These are phyloP conservation scores for Adelosebastes latens DNA, from an alignment of 2,797 vertebrate species.

Conservation along the genomic window DNA sequence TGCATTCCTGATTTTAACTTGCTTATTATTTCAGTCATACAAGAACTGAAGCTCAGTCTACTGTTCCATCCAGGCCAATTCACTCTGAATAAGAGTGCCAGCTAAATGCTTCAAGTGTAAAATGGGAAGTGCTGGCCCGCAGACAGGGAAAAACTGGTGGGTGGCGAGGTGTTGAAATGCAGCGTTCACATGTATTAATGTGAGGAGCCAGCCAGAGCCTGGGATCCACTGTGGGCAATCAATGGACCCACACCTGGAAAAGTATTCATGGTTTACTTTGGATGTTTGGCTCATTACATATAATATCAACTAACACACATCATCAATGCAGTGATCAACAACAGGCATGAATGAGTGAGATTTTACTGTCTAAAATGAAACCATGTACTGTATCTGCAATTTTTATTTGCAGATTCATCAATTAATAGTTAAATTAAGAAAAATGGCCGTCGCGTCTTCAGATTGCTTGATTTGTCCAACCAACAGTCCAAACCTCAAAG, in stretches of 20 bases:
- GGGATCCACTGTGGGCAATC: slow-evolving; percentile 6
- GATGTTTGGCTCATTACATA: not conserved
- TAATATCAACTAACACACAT: not conserved
- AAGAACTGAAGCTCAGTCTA: not conserved
- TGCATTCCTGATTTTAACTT: not conserved
- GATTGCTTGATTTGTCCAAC: not conserved
- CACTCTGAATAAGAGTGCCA: slow-evolving; percentile 40
- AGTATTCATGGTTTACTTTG: not conserved
- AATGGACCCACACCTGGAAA: slow-evolving; percentile 6
- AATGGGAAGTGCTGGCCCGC: slow-evolving; percentile 35
- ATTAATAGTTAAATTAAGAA: not conserved
- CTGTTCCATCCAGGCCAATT: slow-evolving; percentile 32
- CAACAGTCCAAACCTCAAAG: not conserved
- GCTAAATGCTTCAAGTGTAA: slow-evolving; percentile 43
- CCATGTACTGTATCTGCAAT: not conserved
- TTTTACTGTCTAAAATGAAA: not conserved
- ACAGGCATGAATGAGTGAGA: not conserved
- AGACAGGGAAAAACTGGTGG: slow-evolving; percentile 26
- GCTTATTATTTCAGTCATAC: slow-evolving; percentile 28
- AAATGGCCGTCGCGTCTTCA: not conserved
- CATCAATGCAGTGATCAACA: not conserved
- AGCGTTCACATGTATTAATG: slow-evolving; percentile 23
- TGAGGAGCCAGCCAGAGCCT: not conserved
- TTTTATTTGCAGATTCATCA: not conserved
- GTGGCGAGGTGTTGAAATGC: slow-evolving; percentile 19